Conservation (phyloP, 2,797 vertebrate genomes). For the Enteromius thamalakanensis region DNA sequence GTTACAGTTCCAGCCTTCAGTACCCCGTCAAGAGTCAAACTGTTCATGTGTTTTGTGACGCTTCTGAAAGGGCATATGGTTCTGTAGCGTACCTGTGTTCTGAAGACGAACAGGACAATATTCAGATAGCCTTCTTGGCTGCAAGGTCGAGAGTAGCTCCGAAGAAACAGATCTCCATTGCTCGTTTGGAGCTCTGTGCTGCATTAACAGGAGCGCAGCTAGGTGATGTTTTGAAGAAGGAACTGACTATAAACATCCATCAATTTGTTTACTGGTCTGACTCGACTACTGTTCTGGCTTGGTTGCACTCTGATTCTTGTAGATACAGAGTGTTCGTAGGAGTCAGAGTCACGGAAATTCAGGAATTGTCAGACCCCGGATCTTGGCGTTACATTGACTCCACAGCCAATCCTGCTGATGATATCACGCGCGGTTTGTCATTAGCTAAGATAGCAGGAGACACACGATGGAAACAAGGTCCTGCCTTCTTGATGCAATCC, state of each 20-base stretch:
- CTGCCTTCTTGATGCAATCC: neutral
- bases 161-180: constrained; percentile 22
- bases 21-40: too few species aligned
- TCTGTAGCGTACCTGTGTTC: neutral
- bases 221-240: neutral
- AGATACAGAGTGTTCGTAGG: neutral
- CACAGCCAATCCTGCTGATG: neutral
- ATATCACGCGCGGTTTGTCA: neutral
- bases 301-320: neutral
- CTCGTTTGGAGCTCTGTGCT: constrained; percentile 21
- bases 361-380: neutral
- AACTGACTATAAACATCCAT: neutral
- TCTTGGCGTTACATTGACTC: neutral
- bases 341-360: neutral
- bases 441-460: neutral
- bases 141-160: constrained; percentile 1
- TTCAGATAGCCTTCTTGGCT: neutral
- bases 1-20: neutral
- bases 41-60: constrained; percentile 2
- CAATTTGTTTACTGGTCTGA: neutral
- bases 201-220: constrained; percentile 25
- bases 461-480: too few species aligned
- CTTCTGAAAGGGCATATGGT: neutral
- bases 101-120: neutral
- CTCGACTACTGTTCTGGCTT: neutral